Percentiles rank a stretch among this genome's conserved stretches.
phyloP scores from a whole-genome alignment of 2,113 vertebrate genomes.

The Saguinus imperator region DNA sequence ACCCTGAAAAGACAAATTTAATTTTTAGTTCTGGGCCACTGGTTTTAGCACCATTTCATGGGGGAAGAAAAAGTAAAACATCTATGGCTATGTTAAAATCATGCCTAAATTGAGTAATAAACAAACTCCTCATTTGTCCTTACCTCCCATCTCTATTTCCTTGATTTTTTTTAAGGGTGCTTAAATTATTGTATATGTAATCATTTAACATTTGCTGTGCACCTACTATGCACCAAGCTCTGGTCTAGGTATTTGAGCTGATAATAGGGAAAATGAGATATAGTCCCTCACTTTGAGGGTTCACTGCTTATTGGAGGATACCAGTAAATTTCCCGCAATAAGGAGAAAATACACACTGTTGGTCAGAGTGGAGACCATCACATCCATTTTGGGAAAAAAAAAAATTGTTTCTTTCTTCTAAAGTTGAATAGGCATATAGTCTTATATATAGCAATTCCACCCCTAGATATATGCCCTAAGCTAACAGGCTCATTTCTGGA shows the following conservation, averaged over 20 bases:
- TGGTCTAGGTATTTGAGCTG: background rate
- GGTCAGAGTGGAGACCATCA: background rate
- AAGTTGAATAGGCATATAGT: background rate
- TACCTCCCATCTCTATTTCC: background rate
- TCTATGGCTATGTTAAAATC: background rate
- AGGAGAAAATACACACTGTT: background rate
- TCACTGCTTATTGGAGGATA: background rate
- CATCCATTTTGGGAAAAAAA: background rate
- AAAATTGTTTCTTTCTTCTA: background rate
- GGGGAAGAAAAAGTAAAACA: background rate
- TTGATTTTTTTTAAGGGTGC: background rate
- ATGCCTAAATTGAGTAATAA: background rate
- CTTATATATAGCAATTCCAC: background rate
- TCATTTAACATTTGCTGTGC: background rate
- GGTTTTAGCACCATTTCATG: background rate
- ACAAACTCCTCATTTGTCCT: background rate
- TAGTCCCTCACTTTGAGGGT: background rate
- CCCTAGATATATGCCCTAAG: background rate
- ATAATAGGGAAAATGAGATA: background rate
- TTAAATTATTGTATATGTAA: background rate
- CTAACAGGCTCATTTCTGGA: background rate
- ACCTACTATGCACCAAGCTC: background rate
- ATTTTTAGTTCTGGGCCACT: background rate
- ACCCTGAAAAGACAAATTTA: background rate
- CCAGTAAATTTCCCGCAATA: background rate